phyloP scores from a whole-genome alignment of 2,113 vertebrate genomes.

The Mesoclemmys tuberculata region DNA sequence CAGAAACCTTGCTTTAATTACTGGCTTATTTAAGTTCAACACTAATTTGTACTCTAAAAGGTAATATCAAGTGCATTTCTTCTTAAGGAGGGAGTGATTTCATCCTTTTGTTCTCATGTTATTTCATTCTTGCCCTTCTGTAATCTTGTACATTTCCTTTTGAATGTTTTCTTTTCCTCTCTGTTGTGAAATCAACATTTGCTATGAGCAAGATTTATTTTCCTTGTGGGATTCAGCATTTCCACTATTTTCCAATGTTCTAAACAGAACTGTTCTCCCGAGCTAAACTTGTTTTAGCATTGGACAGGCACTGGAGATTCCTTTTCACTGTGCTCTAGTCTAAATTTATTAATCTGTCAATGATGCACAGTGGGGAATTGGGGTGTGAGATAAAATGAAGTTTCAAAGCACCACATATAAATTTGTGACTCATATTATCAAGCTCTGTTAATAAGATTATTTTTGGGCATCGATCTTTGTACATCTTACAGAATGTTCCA shows the following conservation, averaged over 20 bases:
- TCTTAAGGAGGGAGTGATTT: slow-evolving; percentile 21
- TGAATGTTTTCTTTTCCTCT: slow-evolving; percentile 30
- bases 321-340: neutral
- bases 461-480: slow-evolving; percentile 25
- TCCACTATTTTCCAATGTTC: slow-evolving; percentile 27
- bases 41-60: slow-evolving; percentile 65
- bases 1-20: slow-evolving; percentile 60
- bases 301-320: neutral
- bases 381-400: slow-evolving; percentile 61
- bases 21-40: slow-evolving; percentile 46
- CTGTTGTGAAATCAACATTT: slow-evolving; percentile 22
- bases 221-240: slow-evolving; percentile 14
- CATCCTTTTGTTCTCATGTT: slow-evolving; percentile 16
- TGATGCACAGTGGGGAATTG: slow-evolving; percentile 38
- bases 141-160: slow-evolving; percentile 8
- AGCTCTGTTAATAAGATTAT: slow-evolving; percentile 36
- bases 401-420: slow-evolving; percentile 50
- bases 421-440: slow-evolving; percentile 39
- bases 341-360: slow-evolving; percentile 16
- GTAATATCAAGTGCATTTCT: slow-evolving; percentile 40
- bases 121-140: neutral
- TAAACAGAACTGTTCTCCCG: neutral
- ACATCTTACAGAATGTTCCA: slow-evolving; percentile 13
- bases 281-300: neutral
- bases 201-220: slow-evolving; percentile 18